Evolutionary conservation across 1,140 invertebrate species (phyloP).

Genomic region (Nymphalis io): DNA sequence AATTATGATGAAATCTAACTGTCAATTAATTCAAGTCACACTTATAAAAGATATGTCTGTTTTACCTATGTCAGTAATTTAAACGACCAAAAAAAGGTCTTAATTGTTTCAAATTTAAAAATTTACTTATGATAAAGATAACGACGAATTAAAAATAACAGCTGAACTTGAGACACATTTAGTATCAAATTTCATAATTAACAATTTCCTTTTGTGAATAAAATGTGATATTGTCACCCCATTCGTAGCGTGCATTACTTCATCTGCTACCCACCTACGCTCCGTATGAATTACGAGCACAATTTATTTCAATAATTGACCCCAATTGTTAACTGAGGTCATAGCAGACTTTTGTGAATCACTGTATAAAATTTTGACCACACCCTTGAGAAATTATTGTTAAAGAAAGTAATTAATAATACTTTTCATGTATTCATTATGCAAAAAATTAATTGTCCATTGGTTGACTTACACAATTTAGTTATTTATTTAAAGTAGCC

Average conservation of each 20-base stretch:
- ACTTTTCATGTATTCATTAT: not conserved
- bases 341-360: conserved; percentile 53
- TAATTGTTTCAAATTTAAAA: no score
- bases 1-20: no score
- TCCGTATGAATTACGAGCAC: conserved; percentile 52
- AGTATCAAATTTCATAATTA: conserved; percentile 4
- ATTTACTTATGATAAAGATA: no score
- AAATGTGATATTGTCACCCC: conserved; percentile 12
- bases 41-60: no score
- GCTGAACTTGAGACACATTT: not conserved
- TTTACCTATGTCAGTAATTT: no score
- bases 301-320: conserved; percentile 69
- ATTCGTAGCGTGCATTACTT: conserved; percentile 41
- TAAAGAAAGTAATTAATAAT: conserved; percentile 5
- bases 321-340: conserved; percentile 59
- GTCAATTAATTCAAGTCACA: no score
- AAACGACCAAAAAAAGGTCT: no score
- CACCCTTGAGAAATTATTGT: conserved; percentile 20
- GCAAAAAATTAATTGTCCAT: no score
- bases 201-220: conserved; percentile 5
- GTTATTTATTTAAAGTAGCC: no score
- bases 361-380: conserved; percentile 46
- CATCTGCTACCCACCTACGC: conserved; percentile 55
- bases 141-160: no score
- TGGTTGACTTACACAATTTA: no score